These are phyloP conservation scores for Neomorphus geoffroyi DNA, from an alignment of 2,797 vertebrate genomes.

Conservation along the genomic window DNA sequence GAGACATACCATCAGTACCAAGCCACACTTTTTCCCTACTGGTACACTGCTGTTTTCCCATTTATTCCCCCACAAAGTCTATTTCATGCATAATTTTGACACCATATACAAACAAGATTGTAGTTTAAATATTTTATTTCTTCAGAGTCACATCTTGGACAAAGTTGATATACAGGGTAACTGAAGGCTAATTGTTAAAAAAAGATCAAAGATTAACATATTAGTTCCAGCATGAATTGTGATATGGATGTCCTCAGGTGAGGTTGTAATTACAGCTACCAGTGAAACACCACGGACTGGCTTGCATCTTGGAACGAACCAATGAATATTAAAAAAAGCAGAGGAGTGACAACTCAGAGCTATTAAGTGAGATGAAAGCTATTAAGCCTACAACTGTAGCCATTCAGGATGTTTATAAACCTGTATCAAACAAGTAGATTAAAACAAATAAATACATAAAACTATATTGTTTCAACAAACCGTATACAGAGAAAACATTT, in stretches of 20 bases:
- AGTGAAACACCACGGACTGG: not conserved
- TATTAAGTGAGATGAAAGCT: not conserved
- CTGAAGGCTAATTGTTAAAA: not conserved
- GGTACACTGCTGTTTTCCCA: not conserved
- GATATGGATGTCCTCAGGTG: not conserved
- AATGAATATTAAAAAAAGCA: not conserved
- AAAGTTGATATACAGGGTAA: not conserved
- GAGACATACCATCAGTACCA: not conserved
- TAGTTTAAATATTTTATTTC: not conserved
- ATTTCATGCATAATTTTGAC: not conserved
- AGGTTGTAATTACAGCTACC: not conserved
- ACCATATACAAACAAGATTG: not conserved
- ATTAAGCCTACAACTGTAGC: not conserved
- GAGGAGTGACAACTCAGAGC: not conserved
- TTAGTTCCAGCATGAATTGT: not conserved
- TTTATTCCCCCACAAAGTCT: too few species aligned
- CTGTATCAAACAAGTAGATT: not conserved
- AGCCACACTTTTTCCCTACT: not conserved
- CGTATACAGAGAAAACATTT: not conserved
- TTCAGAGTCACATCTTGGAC: not conserved
- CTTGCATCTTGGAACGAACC: not conserved
- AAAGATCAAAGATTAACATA: not conserved
- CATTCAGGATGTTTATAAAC: not conserved
- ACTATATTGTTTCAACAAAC: not conserved
- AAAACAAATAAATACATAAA: not conserved